These are phyloP conservation scores for Oxyura jamaicensis DNA, from an alignment of 2,113 vertebrate species.

Conservation along the genomic window DNA sequence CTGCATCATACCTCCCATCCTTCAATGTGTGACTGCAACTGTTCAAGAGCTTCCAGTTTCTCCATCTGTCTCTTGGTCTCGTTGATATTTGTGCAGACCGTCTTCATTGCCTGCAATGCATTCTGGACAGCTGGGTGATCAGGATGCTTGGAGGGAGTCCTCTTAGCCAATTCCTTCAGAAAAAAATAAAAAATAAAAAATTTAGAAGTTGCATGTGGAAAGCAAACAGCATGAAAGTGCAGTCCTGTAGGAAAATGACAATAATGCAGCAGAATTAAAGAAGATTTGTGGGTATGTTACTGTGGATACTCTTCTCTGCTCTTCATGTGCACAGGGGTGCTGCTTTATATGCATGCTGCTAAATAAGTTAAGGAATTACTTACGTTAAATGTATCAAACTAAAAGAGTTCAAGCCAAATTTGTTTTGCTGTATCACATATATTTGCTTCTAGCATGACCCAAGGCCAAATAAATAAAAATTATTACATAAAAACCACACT, in stretches of 20 bases:
- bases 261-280: background rate
- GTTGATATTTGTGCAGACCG: conserved; percentile 97
- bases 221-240: background rate
- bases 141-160: conserved; percentile 92
- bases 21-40: conserved; percentile 97
- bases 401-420: background rate
- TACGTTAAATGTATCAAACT: background rate
- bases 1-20: conserved; percentile 93
- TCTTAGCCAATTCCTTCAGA: conserved; percentile 91
- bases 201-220: background rate
- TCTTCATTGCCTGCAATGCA: conserved; percentile 96
- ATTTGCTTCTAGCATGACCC: background rate
- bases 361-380: background rate
- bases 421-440: background rate
- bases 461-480: background rate
- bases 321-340: background rate
- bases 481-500: background rate
- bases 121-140: conserved; percentile 93
- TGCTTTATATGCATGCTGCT: background rate
- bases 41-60: conserved; percentile 95
- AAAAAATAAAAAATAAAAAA: background rate
- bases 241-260: background rate
- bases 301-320: background rate
- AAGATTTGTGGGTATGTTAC: background rate
- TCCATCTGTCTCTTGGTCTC: conserved; percentile 99